Conservation (phyloP, 53 echinoderm and acorn worm species). For the Patiria pectinifera region DNA sequence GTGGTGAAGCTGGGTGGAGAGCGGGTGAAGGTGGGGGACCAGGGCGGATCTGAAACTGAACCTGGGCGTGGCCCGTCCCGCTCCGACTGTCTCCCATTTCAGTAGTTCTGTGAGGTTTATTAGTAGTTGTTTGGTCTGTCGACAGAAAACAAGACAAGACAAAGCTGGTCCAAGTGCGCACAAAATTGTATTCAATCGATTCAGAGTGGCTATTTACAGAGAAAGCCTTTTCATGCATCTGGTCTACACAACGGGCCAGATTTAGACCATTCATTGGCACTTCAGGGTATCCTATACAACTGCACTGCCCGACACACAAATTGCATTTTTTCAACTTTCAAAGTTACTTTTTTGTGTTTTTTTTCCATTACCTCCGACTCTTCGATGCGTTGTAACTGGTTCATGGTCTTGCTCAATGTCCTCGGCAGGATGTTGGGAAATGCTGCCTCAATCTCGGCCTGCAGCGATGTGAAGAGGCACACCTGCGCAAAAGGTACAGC, state of each 20-base stretch:
- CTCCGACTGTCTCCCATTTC: constrained; percentile 70
- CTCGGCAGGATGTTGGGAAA: constrained; percentile 75
- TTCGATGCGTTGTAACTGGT: constrained; percentile 78
- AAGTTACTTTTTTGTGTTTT: too few relatives aligned
- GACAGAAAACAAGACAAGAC: neutral
- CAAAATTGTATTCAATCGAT: too few relatives aligned
- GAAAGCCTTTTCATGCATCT: too few relatives aligned
- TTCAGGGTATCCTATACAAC: too few relatives aligned
- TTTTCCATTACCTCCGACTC: constrained; percentile 67
- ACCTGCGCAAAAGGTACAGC: constrained; percentile 27
- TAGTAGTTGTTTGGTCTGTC: constrained; percentile 83
- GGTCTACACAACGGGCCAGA: too few relatives aligned
- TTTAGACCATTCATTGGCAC: too few relatives aligned
- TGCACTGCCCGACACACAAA: too few relatives aligned
- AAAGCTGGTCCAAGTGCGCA: neutral
- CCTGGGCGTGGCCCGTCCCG: constrained; percentile 51
- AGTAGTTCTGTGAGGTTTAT: constrained; percentile 79
- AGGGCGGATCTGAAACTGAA: constrained; percentile 68
- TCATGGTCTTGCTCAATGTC: constrained; percentile 86
- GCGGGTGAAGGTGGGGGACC: constrained; percentile 72
- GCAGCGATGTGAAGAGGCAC: constrained; percentile 73
- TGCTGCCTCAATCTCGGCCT: constrained; percentile 89
- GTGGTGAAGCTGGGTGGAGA: constrained; percentile 95
- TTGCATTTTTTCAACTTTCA: too few relatives aligned
- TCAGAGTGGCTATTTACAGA: too few relatives aligned